These are phyloP conservation scores for Ligdia adustata DNA, from an alignment of 2,888 invertebrate genomes.

Conservation along the genomic window DNA sequence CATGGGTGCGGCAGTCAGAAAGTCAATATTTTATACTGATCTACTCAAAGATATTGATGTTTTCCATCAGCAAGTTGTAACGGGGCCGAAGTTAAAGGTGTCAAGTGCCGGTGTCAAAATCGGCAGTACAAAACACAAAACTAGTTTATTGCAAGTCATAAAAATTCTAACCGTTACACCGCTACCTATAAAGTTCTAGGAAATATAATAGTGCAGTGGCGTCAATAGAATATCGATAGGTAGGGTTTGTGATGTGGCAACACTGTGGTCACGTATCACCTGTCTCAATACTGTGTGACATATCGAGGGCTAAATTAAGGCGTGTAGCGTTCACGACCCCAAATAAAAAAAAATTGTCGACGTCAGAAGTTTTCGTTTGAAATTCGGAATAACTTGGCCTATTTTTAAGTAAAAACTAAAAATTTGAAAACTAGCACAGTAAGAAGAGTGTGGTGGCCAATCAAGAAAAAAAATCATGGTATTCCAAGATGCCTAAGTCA, in stretches of 20 bases:
- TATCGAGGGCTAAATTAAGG: constrained; percentile 27
- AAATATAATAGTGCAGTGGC: constrained; percentile 45
- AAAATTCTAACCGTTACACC: constrained; percentile 44
- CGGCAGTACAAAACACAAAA: constrained; percentile 30
- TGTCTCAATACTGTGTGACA: constrained; percentile 39
- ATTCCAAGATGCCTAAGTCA: too few relatives aligned
- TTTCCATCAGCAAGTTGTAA: background rate
- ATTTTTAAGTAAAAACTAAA: background rate
- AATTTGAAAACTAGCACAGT: too few relatives aligned
- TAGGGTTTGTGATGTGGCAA: constrained; percentile 48
- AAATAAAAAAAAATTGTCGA: constrained; percentile 8
- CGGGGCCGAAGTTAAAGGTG: background rate
- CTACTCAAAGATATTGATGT: background rate
- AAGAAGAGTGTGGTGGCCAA: too few relatives aligned
- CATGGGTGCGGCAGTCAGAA: background rate
- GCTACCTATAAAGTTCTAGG: constrained; percentile 47
- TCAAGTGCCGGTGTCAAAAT: constrained; percentile 7
- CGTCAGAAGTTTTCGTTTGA: background rate
- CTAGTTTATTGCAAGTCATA: constrained; percentile 41
- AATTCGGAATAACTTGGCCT: background rate
- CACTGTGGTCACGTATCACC: constrained; percentile 47
- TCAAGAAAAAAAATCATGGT: too few relatives aligned
- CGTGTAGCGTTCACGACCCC: constrained; percentile 5
- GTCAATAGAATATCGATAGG: constrained; percentile 48
- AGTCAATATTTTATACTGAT: background rate